These are phyloP conservation scores for Ophion obscuratus DNA, from an alignment of 2,888 invertebrate genomes.

Conservation along the genomic window DNA sequence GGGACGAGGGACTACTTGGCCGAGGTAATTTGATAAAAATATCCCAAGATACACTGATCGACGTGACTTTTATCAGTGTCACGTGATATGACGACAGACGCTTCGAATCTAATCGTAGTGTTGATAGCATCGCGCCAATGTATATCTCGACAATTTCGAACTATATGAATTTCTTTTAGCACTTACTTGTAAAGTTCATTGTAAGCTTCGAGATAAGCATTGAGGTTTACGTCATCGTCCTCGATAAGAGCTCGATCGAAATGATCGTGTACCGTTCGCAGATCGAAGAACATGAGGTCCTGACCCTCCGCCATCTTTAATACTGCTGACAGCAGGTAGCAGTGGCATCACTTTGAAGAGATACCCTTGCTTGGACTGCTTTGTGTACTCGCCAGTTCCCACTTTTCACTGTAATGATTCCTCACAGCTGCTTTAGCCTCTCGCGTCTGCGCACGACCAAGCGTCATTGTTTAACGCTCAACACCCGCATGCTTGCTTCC, in stretches of 20 bases:
- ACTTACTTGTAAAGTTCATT: constrained; percentile 93
- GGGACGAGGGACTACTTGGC: neutral
- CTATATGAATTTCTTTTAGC: neutral
- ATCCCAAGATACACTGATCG: constrained; percentile 27
- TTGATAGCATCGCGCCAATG: neutral
- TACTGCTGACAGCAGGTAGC: constrained; percentile 37
- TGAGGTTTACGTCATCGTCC: constrained; percentile 90
- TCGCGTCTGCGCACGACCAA: constrained; percentile 23
- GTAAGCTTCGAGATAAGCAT: constrained; percentile 91
- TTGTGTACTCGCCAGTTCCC: constrained; percentile 11
- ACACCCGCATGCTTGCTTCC: neutral
- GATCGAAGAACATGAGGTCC: constrained; percentile 84
- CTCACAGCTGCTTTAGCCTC: constrained; percentile 6
- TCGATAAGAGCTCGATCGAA: constrained; percentile 88
- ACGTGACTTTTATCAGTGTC: constrained; percentile 32
- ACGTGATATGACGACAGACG: constrained; percentile 50
- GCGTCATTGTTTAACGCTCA: neutral
- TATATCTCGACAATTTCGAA: neutral
- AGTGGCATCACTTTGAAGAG: constrained; percentile 26
- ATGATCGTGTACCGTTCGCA: constrained; percentile 87
- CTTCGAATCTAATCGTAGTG: constrained; percentile 29
- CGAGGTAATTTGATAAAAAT: neutral
- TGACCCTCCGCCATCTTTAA: constrained; percentile 78
- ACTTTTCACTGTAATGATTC: neutral
- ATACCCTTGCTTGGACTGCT: constrained; percentile 18